Base-by-base conservation (phyloP, 64 coral and sea anemone species). In the Porites australiensis region DNA sequence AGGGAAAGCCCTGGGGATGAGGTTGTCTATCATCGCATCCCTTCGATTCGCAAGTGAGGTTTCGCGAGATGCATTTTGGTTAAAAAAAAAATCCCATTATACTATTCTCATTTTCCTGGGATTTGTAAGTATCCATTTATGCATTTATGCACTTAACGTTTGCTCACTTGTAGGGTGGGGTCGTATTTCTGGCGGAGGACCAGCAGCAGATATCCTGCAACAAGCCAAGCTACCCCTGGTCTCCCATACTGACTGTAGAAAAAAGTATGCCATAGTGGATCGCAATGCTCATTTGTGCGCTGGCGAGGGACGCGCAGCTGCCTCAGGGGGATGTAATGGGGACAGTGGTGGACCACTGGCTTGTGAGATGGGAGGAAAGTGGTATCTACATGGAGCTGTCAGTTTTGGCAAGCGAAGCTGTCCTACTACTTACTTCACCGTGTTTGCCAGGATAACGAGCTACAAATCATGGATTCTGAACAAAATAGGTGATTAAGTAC, bases 321-420 rank as follows among this genome's bases (percentile, higher is more conserved):
- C 91, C 1, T 82, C 95, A n/a, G 93, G 87, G 13, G 93, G 78
- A 5, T 94, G 93, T 22, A 46, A 85, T 23, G 93, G 93, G 64
- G 93, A 94, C 60, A 94, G 93, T 7, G 93, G 93, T 2, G 93
- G 93, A 1, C 90, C 95, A 2, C 88, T 96, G 58, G 95, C 84
- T 2, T 96, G 95, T n/a, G 86, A 93, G 43, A 57, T 90, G 23
- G 66, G 70, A 77, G 79, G 78, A 9, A 58, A 21, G 2, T 94
- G 86, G 93, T 51, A 79, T 80, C 73, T 90, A 4, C 95, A 93
- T 47, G 95, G 95, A 7, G 90, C 94, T 4, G 95, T 96, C 13
- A 96, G 95, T 44, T 96, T 96, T 44, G 95, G 91, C 6, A 84
- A 90, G 58, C 64, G 90, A 3, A 79, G 77, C 18, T 94, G 93